Conservation (phyloP, 2,888 invertebrate species). For the Allygus modestus region DNA sequence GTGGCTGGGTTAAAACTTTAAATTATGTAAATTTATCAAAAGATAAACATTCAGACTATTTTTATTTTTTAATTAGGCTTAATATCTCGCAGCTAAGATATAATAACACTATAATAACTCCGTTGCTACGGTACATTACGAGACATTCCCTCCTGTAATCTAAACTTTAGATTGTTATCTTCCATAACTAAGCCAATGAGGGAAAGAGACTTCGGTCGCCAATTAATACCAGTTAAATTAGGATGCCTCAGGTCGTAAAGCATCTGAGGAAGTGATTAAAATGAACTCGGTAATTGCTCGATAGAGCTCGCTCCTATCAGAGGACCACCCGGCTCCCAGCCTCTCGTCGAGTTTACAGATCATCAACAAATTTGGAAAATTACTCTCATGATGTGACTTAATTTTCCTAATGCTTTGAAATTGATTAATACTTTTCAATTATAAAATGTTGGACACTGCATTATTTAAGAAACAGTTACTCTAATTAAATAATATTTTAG, state of each 20-base stretch:
- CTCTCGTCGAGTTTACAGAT: neutral
- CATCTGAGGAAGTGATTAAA: slow-evolving; percentile 47
- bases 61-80: too few relatives aligned
- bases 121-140: too few relatives aligned
- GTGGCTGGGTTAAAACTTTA: too few relatives aligned
- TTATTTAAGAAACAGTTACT: too few relatives aligned
- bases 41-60: too few relatives aligned
- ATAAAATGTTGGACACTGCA: too few relatives aligned
- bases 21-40: too few relatives aligned
- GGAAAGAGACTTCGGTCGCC: slow-evolving; percentile 38
- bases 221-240: slow-evolving; percentile 28
- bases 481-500: too few relatives aligned
- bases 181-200: slow-evolving; percentile 18
- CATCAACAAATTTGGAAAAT: slow-evolving; percentile 23
- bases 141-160: too few relatives aligned
- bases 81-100: too few relatives aligned
- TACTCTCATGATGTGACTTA: neutral
- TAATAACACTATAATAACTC: too few relatives aligned
- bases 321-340: neutral
- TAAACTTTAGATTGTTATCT: slow-evolving; percentile 23
- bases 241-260: slow-evolving; percentile 36
- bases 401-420: neutral
- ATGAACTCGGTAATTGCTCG: slow-evolving; percentile 19
- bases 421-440: too few relatives aligned
- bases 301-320: neutral